Percentiles rank a stretch among this genome's conserved stretches.
phyloP scores from a whole-genome alignment of 2,888 invertebrate genomes.

The Stomorhina lunata region DNA sequence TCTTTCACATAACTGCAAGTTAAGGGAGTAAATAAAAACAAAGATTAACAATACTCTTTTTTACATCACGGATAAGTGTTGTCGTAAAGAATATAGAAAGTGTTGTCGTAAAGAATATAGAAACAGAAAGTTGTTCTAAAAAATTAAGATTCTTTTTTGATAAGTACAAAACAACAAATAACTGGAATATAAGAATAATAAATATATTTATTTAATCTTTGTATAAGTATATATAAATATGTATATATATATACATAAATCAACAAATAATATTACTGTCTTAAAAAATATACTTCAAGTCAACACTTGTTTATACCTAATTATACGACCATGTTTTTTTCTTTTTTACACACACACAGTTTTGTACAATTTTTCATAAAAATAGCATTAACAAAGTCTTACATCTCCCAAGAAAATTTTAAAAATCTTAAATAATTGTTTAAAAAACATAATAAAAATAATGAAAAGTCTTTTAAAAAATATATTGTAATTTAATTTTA shows the following conservation, averaged over 20 bases:
- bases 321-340: slow-evolving; percentile 19
- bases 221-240: too few species aligned
- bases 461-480: slow-evolving; percentile 22
- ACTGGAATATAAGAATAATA: too few species aligned
- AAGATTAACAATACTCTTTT: too few species aligned
- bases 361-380: slow-evolving; percentile 64
- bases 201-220: too few species aligned
- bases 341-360: slow-evolving; percentile 45
- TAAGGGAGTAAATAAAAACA: neutral
- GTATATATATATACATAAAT: too few species aligned
- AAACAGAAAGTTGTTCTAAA: too few species aligned
- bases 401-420: slow-evolving; percentile 20
- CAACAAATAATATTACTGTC: neutral
- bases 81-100: too few species aligned
- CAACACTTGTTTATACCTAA: neutral
- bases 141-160: too few species aligned
- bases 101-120: too few species aligned
- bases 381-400: slow-evolving; percentile 44
- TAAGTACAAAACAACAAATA: too few species aligned
- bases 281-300: neutral
- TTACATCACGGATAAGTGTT: too few species aligned
- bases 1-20: neutral
- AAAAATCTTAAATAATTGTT: slow-evolving; percentile 25
- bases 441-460: neutral
- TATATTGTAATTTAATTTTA: neutral